Base-by-base conservation (phyloP, 2,888 invertebrate genomes). In the Syrphus vitripennis region DNA sequence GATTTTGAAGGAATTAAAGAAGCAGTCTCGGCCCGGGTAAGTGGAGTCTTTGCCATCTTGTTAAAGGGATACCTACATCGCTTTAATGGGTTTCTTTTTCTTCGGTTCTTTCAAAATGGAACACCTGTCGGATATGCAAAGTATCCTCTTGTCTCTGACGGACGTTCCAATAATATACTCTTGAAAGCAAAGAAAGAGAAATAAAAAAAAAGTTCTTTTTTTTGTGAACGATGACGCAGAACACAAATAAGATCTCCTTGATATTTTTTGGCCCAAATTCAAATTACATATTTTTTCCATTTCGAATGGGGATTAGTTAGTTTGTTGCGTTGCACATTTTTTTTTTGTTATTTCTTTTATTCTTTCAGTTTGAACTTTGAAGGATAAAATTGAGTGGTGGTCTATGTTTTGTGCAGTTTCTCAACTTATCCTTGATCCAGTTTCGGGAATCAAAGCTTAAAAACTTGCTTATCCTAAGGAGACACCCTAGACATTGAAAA, bases 111-210 rank as follows among this genome's bases (percentile, higher is more conserved):
- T 14, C 37, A 80, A 84, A 76, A 45, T 78, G 77, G 86, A 86
- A 86, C 86, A 86, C 86, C 86, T 86, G 86, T 86, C 86, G 77
- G 69, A 82, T 82, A 86, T 86, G 86, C 86, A 86, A 86, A 86
- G 65, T 86, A 86, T 70, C 69, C 50, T n/a, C n/a, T 19, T 34
- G 45, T 31, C 74, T n/a, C n/a, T n/a, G n/a, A 21, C 40, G 71
- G 69, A 70, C 65, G 53, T 50, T 6, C 74, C 78, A 86, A 78
- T 78, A 67, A 42, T 42, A 1, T 24, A 14, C 2, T 21, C 31
- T 24, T 16, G 42, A 21, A 29, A 31, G 19, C 4, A 3, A 21
- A 34, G 2, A 59, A 59, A 59, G 26, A 31, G n/a, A 10, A 53
- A 55, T 12, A 14, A 24, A 26, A 40, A 7, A 24, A n/a, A n/a